A percentile compares a stretch with the other conserved stretches of the same genome.
These are phyloP conservation scores for Axinella damicornis DNA, from an alignment of 37 sponge, comb jelly and placozoan species.

Conservation along the genomic window DNA sequence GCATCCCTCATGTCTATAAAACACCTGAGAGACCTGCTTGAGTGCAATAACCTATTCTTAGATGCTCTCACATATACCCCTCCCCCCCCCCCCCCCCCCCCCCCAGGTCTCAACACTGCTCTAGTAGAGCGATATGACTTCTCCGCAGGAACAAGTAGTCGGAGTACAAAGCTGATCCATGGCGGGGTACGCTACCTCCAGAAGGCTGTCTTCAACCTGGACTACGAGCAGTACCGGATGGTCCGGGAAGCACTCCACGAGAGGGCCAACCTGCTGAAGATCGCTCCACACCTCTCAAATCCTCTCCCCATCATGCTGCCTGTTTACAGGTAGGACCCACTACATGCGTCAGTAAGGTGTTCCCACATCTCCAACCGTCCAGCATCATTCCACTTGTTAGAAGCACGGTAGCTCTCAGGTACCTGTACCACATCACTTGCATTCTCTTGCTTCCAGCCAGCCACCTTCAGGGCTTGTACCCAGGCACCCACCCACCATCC, in stretches of 20 bases:
- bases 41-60: too few relatives aligned
- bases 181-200: slow-evolving; percentile 98
- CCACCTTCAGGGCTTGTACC: too few relatives aligned
- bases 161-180: slow-evolving; percentile 99
- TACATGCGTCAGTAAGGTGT: too few relatives aligned
- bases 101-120: slow-evolving; percentile 87
- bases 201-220: slow-evolving; percentile 93
- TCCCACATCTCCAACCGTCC: not conserved
- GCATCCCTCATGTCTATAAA: too few relatives aligned
- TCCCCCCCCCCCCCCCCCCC: not conserved
- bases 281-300: slow-evolving; percentile 95
- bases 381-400: too few relatives aligned
- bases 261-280: slow-evolving; percentile 88
- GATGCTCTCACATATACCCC: too few relatives aligned
- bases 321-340: slow-evolving; percentile 84
- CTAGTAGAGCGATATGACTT: slow-evolving; percentile 97
- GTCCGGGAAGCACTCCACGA: slow-evolving; percentile 97
- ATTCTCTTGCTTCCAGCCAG: too few relatives aligned
- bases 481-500: too few relatives aligned
- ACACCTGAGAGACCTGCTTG: too few relatives aligned
- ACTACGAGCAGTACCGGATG: slow-evolving; percentile 91
- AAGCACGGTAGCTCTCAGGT: too few relatives aligned
- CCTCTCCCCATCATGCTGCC: slow-evolving; percentile 99
- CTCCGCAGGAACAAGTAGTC: slow-evolving; percentile 95
- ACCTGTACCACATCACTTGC: too few relatives aligned